phyloP scores from a whole-genome alignment of 2,113 vertebrate species.

The Cyrtonyx montezumae region DNA sequence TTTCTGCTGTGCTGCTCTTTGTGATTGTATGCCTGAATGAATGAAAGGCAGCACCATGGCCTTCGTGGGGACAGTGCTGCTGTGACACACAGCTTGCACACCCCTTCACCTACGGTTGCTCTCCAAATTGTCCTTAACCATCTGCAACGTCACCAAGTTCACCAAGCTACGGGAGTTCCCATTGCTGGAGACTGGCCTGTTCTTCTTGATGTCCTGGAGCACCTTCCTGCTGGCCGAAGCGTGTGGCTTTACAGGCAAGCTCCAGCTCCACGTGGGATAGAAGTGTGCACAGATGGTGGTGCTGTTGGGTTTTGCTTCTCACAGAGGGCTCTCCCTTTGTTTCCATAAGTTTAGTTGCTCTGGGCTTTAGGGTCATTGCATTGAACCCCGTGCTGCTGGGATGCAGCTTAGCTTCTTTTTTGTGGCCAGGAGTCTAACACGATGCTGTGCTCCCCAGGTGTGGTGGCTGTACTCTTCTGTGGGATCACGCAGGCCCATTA shows the following conservation, averaged over 20 bases:
- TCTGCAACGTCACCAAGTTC: constrained; percentile 94
- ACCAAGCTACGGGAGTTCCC: constrained; percentile 96
- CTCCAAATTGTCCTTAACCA: constrained; percentile 70
- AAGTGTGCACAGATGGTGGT: background rate
- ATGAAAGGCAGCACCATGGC: background rate
- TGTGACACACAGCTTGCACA: background rate
- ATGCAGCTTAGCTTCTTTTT: background rate
- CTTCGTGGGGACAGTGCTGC: background rate
- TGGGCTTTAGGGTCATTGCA: background rate
- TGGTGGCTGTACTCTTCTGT: constrained; percentile 96
- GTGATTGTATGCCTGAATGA: background rate
- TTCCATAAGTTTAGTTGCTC: background rate
- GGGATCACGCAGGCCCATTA: constrained; percentile 99
- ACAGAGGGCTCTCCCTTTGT: background rate
- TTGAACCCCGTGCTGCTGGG: background rate
- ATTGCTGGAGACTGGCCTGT: constrained; percentile 93
- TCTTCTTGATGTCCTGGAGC: constrained; percentile 99
- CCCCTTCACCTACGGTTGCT: background rate
- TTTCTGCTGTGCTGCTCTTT: background rate
- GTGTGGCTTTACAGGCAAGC: constrained; percentile 94
- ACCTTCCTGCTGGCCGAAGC: constrained; percentile 97
- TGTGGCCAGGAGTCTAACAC: background rate
- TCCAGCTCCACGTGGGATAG: background rate
- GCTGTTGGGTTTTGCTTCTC: background rate
- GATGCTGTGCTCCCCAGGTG: constrained; percentile 80